Evolutionary conservation across 2,797 vertebrate genomes (phyloP).

Genomic region (Gobionotothen gibberifrons): DNA sequence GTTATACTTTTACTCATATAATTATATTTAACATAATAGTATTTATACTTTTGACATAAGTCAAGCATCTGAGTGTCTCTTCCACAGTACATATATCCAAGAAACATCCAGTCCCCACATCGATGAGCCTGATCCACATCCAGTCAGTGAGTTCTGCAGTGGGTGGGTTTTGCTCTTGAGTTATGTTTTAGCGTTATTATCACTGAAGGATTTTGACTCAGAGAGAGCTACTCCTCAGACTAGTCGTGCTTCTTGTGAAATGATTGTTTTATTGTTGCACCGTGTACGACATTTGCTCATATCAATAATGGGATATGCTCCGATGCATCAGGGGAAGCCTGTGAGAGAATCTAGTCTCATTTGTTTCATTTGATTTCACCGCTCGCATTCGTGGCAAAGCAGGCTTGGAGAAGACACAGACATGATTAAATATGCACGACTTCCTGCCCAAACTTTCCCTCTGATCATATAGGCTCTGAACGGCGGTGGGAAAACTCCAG

Average conservation of each 20-base stretch:
- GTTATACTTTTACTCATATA: background rate
- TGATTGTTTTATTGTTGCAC: constrained; percentile 62
- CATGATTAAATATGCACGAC: constrained; percentile 66
- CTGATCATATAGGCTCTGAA: constrained; percentile 42
- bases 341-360: constrained; percentile 65
- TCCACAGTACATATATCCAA: background rate
- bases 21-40: background rate
- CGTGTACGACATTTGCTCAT: constrained; percentile 71
- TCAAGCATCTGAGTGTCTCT: background rate
- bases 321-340: constrained; percentile 58
- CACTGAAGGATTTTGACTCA: constrained; percentile 48
- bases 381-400: constrained; percentile 43
- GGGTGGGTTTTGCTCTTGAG: constrained; percentile 31
- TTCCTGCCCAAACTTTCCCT: constrained; percentile 50
- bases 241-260: constrained; percentile 57
- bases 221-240: constrained; percentile 49
- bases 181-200: constrained; percentile 50
- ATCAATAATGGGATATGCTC: constrained; percentile 74
- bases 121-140: background rate
- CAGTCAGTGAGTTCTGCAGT: constrained; percentile 39
- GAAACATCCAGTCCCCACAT: background rate
- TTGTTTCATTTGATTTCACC: constrained; percentile 62
- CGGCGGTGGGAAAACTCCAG: constrained; percentile 49
- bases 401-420: constrained; percentile 50
- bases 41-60: background rate